Percentiles rank a stretch among this genome's conserved stretches.
Conservation (phyloP, 92 coral and sea anemone species). For the Heliopora coerulea region DNA sequence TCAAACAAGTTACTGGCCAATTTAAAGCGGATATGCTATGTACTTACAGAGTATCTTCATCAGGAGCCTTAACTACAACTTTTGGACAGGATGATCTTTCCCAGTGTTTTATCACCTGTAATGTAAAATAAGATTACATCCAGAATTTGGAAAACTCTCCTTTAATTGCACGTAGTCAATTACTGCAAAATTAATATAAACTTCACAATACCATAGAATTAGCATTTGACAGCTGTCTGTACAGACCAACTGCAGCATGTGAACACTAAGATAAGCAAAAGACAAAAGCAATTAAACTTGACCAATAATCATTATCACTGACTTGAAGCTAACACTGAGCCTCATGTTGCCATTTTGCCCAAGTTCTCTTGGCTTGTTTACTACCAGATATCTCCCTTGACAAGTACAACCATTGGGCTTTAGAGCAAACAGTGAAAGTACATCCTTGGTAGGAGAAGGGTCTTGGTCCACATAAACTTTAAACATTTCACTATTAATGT, state of each 20-base stretch:
- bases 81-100: slow-evolving; percentile 81
- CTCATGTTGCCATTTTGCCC: too few species aligned
- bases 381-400: too few species aligned
- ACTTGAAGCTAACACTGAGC: too few species aligned
- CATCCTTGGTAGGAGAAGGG: too few species aligned
- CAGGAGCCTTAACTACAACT: slow-evolving; percentile 95
- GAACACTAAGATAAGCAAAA: slow-evolving; percentile 62
- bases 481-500: too few species aligned
- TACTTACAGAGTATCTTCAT: slow-evolving; percentile 78
- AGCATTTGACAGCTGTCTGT: slow-evolving; percentile 61
- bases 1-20: too few species aligned
- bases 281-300: background rate
- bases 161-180: background rate
- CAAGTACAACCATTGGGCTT: too few species aligned
- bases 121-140: background rate
- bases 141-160: background rate
- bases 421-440: too few species aligned
- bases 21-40: background rate
- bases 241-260: slow-evolving; percentile 97
- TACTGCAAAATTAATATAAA: background rate
- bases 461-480: too few species aligned
- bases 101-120: slow-evolving; percentile 76
- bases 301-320: too few species aligned
- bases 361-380: too few species aligned
- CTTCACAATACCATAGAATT: slow-evolving; percentile 70